Evolutionary conservation across 2,888 invertebrate genomes (phyloP), one percentile per base, ranked within the genome.

Genomic region (Eretmocerus hayati): DNA sequence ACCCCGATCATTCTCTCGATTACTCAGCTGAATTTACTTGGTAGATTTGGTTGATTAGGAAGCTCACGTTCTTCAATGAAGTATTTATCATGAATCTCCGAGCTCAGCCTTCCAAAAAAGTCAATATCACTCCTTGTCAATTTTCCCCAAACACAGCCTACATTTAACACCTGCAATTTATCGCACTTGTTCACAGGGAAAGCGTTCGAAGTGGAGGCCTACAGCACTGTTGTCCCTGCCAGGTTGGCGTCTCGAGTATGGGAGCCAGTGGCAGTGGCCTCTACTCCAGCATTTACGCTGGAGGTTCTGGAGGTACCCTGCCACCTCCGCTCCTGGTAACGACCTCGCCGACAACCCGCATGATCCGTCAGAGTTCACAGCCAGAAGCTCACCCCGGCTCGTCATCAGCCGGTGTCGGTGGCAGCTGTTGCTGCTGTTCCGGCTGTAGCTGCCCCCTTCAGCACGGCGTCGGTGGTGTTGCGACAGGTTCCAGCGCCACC

Each of bases 341-440:
- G 49, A 81, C 84, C 59, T 77, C 84, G 59, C 78, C 82, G 69
- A 79, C 81, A 59, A 74, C 80, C 23, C 81, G 89, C 69, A 90
- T 92, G 67, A 89, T 91, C 69, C 83, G 91, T 46, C 91, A 88
- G 77, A 88, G 88, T 71, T 88, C 87, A 58, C 89, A 89, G 68
- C 88, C 89, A 56, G 89, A 89, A 74, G 82, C 87, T 53, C n/a
- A n/a, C n/a, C n/a, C n/a, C n/a, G n/a, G n/a, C n/a, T n/a, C n/a
- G n/a, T n/a, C n/a, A n/a, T n/a, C n/a, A n/a, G 78, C 80, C 2
- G 13, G 19, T 87, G 13, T 11, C 9, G 45, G 21, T 87, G 53
- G 77, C 80, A 46, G 74, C 75, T 42, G 52, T 36, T 71, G 69
- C 56, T 73, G 72, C 53, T 72, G 72, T 52, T 62, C 66, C 53